phyloP scores from a whole-genome alignment of 2,888 invertebrate genomes.

The Abscondita cerata region DNA sequence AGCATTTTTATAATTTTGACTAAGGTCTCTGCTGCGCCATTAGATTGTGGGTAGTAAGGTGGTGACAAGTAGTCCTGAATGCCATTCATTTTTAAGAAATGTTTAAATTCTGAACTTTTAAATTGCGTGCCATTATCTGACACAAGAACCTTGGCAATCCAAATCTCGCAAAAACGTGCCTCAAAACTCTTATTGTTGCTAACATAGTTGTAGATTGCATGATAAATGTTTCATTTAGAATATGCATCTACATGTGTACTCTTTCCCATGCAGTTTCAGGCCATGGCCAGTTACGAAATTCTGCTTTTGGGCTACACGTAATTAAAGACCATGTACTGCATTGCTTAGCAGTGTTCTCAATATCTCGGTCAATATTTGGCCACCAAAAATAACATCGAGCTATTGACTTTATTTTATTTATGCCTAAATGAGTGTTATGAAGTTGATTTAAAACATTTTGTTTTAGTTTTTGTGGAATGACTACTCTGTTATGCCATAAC shows the following conservation, averaged over 20 bases:
- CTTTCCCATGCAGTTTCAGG: no score
- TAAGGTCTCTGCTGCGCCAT: background rate
- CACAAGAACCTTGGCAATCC: background rate
- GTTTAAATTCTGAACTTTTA: background rate
- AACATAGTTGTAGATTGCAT: background rate
- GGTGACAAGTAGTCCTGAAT: background rate
- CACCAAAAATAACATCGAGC: slow-evolving; percentile 2
- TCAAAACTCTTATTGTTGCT: background rate
- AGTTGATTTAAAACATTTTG: background rate
- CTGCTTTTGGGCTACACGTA: no score
- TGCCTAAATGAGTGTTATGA: slow-evolving; percentile 4
- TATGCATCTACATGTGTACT: background rate
- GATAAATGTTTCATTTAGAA: background rate
- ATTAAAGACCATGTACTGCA: background rate
- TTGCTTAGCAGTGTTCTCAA: background rate
- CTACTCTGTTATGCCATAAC: slow-evolving; percentile 3
- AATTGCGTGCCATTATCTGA: background rate
- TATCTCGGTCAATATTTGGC: background rate
- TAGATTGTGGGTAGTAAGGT: background rate
- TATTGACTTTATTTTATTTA: background rate
- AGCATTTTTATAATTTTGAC: background rate
- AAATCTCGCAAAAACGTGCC: background rate
- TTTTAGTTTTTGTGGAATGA: background rate
- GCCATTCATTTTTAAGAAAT: slow-evolving; percentile 10
- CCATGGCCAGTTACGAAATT: no score